Base-by-base conservation (phyloP, 2,797 vertebrate species). In the Macroramphosus scolopax region DNA sequence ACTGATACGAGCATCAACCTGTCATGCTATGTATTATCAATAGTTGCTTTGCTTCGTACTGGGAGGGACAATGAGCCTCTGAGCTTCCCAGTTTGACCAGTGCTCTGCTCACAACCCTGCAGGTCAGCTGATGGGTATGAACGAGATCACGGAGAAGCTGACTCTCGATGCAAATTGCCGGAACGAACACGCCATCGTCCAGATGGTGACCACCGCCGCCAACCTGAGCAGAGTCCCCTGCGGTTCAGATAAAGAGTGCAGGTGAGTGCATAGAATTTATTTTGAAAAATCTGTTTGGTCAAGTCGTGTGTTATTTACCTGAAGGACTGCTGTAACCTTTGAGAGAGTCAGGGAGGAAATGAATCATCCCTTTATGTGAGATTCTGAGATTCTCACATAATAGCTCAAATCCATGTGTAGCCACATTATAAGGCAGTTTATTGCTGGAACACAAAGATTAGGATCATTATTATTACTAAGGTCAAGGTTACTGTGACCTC, bases 111-210 rank as follows among this genome's bases (percentile, higher is more conserved):
- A 0, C 24, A n/a, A 41, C 12, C 58, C 30, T 5, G 1, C 84
- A 99, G 96, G 95, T 75, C 94, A 99, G 87, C 89, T 99, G 69
- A 96, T 89, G 3, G 96, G 96, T 8, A 99, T 99, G 96, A 99
- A 95, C 0, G 96, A 98, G 84, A 94, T 97, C 86, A 89, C 91
- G 0, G 95, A 98, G 90, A 95, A 92, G 77, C 68, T 98, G 53
- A 86, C 26, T 0, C 84, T 98, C 68, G 88, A 89, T 0, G 85
- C 78, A 5, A 85, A 88, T 20, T 94, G 92, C 68, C 85, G 67
- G 57, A 93, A 85, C 0, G 95, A 97, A 56, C 93, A 95, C 1
- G 1, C 78, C 39, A 91, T 99, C 12, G 92, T 95, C 45, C 95
- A 98, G 83, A 91, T 88, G 81, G 93, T 97, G 68, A 93, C 89